Evolutionary conservation across 2,888 invertebrate genomes (phyloP), one percentile per base, ranked within the genome.

Genomic region (Nomada lathburiana): DNA sequence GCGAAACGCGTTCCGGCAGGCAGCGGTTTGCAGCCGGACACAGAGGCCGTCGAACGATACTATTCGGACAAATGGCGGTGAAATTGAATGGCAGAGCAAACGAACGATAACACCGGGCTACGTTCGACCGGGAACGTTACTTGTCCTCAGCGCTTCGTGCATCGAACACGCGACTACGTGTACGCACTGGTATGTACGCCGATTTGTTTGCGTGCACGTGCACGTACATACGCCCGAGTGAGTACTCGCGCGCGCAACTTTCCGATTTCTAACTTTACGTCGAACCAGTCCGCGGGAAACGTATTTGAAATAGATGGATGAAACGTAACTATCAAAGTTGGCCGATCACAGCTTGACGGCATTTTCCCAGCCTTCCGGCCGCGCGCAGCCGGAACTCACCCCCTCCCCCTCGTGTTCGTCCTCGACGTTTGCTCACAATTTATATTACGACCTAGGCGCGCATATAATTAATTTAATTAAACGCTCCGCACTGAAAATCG

Each of bases 401-500:
- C 76, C 78, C 83, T 78, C 72, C 78, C 83, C 80, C 74, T 85
- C 84, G 72, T 81, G 89, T 86, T 84, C 88, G 88, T 87, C 85
- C 86, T 80, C 88, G 81, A 87, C 89, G 89, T 88, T 90, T 91
- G 89, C 92, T 91, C 92, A 90, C 91, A 93, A 93, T 93, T 93
- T 92, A 92, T 92, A 92, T 92, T 91, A 92, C 91, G 90, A 89
- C 86, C 91, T 90, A 90, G 92, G 89, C 89, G 93, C 91, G 93
- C 93, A 93, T 94, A 93, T 93, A 93, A 94, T 93, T 93, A 94
- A 93, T 93, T 93, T 94, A 93, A 94, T 94, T 93, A 93, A 93
- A 93, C 92, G 91, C 89, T 89, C 89, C 89, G 89, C 91, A 91
- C 88, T 91, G 93, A 93, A 93, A 93, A 88, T 88, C 88, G 88